Percentiles rank a stretch among this genome's conserved stretches.
Evolutionary conservation across 2,113 vertebrate species (phyloP).

Genomic region (Pionites leucogaster): DNA sequence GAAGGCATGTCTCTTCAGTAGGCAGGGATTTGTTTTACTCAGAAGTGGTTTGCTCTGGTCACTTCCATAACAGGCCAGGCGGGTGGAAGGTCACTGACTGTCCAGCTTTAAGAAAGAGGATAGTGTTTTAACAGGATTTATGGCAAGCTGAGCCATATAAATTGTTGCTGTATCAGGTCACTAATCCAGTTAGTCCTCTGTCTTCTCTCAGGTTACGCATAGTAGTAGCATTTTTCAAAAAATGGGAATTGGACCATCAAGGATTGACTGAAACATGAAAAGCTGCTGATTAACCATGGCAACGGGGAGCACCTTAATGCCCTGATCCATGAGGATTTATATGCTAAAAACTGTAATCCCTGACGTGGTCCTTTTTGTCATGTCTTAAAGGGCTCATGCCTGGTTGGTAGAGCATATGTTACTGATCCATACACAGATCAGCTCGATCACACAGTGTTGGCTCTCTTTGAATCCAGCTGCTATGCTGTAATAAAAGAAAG

Average conservation of each 20-base stretch:
- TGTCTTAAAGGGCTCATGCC: background rate
- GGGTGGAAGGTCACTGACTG: background rate
- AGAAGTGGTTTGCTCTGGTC: background rate
- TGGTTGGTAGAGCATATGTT: background rate
- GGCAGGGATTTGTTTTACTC: constrained; percentile 1
- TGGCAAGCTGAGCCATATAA: background rate
- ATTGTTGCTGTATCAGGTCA: constrained; percentile 43
- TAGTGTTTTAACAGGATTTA: constrained; percentile 54
- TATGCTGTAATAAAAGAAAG: constrained; percentile 51
- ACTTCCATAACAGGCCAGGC: background rate
- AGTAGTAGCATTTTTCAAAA: background rate
- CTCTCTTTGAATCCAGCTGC: constrained; percentile 40
- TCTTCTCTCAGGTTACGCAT: constrained; percentile 34
- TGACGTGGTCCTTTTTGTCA: background rate
- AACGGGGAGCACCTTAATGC: background rate
- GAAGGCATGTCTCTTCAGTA: background rate
- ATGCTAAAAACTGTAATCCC: background rate
- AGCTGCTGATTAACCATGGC: constrained; percentile 24
- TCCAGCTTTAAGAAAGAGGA: constrained; percentile 9
- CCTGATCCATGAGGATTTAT: constrained; percentile 3
- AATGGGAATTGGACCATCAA: background rate
- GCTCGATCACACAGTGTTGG: background rate
- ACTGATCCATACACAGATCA: background rate
- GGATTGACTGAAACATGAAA: constrained; percentile 6
- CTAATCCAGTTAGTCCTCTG: constrained; percentile 48